Percentiles rank a stretch among this genome's conserved stretches.
Conservation (phyloP, 2,113 vertebrate genomes). For the Aldabrachelys gigantea region DNA sequence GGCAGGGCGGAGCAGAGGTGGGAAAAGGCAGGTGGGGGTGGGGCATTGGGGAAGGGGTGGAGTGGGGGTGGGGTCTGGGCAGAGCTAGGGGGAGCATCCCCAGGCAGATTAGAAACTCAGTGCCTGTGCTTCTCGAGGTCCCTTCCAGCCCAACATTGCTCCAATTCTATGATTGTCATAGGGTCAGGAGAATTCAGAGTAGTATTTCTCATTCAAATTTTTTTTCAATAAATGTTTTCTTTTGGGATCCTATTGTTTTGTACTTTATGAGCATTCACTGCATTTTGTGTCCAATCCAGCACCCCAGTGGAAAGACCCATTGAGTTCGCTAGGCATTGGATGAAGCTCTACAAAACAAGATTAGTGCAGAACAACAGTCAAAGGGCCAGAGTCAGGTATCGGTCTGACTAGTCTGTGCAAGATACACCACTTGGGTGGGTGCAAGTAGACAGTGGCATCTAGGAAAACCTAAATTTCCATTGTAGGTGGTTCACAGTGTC, state of each 20-base stretch:
- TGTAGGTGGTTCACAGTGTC: rapidly evolving
- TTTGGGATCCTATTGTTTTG: not conserved
- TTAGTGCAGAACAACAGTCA: not conserved
- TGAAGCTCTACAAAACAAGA: not conserved
- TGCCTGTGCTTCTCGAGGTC: not conserved
- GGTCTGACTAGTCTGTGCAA: not conserved
- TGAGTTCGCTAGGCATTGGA: not conserved
- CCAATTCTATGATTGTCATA: not conserved
- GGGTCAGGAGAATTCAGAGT: not conserved
- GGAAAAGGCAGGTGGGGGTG: no score
- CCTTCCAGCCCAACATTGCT: not conserved
- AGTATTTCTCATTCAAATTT: not conserved
- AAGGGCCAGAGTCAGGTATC: no score
- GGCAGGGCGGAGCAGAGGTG: no score
- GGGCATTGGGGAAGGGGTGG: no score
- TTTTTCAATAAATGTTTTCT: not conserved
- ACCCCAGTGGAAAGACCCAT: not conserved
- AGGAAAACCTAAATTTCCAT: not conserved
- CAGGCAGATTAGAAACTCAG: no score
- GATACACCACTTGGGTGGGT: rapidly evolving
- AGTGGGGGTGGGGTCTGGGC: no score
- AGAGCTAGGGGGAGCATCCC: no score
- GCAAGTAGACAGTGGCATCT: not conserved
- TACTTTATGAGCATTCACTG: not conserved
- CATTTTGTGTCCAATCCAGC: not conserved